These are phyloP conservation scores for Bombus huntii DNA, from an alignment of 1,140 invertebrate genomes.

Conservation along the genomic window DNA sequence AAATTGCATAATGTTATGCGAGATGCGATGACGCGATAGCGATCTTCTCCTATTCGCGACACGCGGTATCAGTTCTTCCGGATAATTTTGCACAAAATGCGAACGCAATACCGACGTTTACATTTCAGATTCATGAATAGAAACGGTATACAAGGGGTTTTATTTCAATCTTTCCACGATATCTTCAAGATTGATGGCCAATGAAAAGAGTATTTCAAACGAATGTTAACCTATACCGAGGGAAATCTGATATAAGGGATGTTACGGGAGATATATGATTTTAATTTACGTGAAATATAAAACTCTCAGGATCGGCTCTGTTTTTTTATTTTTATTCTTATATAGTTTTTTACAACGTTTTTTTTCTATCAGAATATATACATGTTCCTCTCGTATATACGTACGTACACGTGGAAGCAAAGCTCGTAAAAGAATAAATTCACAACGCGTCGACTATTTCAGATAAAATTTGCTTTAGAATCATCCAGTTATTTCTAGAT, in stretches of 20 bases:
- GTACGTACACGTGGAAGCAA: too few species aligned
- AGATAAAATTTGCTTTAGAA: neutral
- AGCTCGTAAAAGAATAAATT: neutral
- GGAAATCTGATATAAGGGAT: neutral
- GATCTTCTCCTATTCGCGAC: neutral
- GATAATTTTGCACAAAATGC: neutral
- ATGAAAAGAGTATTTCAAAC: neutral
- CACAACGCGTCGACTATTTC: neutral
- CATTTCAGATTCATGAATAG: neutral
- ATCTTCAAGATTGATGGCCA: neutral
- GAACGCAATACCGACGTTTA: neutral
- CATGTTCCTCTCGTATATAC: too few species aligned
- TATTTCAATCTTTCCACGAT: neutral
- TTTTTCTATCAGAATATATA: too few species aligned
- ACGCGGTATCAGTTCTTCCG: neutral
- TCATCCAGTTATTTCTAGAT: neutral
- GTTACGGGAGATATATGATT: neutral
- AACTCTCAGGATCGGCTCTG: neutral
- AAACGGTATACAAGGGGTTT: neutral
- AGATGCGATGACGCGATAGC: slow-evolving; percentile 38
- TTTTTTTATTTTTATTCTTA: neutral
- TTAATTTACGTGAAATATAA: neutral
- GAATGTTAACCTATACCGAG: neutral
- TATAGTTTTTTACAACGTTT: neutral
- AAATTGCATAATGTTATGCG: slow-evolving; percentile 68